Conservation (phyloP, 2,888 invertebrate species). For the Pterostichus niger region DNA sequence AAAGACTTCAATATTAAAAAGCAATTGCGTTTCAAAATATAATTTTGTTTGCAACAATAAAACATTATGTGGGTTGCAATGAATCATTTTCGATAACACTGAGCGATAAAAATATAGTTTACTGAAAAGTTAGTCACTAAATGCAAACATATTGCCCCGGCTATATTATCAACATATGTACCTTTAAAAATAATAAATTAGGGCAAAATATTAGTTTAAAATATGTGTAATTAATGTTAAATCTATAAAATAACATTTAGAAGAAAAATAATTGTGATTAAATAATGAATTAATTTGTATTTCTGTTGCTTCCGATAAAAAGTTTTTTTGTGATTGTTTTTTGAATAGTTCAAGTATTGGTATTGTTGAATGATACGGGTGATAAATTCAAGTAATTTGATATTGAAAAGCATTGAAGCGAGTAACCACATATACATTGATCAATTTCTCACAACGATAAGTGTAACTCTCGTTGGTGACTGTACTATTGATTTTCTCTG, state of each 20-base stretch:
- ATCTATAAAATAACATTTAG: too few species aligned
- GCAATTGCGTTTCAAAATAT: not conserved
- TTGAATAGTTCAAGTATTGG: too few species aligned
- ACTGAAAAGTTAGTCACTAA: not conserved
- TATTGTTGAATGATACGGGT: conserved; percentile 8
- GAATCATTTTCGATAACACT: not conserved
- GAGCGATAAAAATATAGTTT: conserved; percentile 21
- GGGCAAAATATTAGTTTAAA: too few species aligned
- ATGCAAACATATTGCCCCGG: too few species aligned
- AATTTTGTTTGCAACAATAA: not conserved
- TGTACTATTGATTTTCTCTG: conserved; percentile 66
- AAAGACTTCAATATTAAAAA: too few species aligned
- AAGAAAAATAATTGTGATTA: too few species aligned
- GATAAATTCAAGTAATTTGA: conserved; percentile 51
- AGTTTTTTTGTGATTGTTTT: too few species aligned
- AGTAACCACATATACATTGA: conserved; percentile 58
- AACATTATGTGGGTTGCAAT: not conserved
- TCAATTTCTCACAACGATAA: conserved; percentile 34
- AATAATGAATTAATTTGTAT: too few species aligned
- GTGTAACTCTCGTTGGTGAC: conserved; percentile 41
- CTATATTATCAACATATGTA: conserved; percentile 1
- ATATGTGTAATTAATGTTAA: too few species aligned
- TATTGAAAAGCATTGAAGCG: conserved; percentile 56
- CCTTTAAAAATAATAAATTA: not conserved
- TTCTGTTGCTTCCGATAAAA: too few species aligned